Percentiles rank a stretch among this genome's conserved stretches.
Evolutionary conservation across 2,888 invertebrate genomes (phyloP).

Genomic region (Drosophila merina): DNA sequence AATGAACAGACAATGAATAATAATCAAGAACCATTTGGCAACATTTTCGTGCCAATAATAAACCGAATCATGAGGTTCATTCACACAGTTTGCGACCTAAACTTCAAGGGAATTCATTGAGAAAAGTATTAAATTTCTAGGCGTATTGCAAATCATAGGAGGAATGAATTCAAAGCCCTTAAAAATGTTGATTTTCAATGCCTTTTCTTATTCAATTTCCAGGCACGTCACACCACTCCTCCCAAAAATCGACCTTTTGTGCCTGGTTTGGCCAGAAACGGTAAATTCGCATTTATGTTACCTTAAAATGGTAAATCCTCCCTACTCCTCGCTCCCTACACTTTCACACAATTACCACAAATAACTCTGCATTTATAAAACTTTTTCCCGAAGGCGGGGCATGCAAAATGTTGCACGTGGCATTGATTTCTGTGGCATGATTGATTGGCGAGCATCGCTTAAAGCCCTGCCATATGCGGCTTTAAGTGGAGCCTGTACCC

Average conservation of each 20-base stretch:
- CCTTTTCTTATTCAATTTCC: slow-evolving; percentile 58
- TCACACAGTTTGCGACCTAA: not conserved
- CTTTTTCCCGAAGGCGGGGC: slow-evolving; percentile 5
- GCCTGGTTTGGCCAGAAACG: slow-evolving; percentile 9
- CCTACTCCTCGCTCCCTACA: not conserved
- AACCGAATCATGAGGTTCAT: slow-evolving; percentile 35
- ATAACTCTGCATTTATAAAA: slow-evolving; percentile 28
- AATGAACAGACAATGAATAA: slow-evolving; percentile 69
- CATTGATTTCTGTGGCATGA: slow-evolving; percentile 34
- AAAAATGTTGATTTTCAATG: slow-evolving; percentile 44
- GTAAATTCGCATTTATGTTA: slow-evolving; percentile 46
- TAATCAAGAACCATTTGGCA: slow-evolving; percentile 72
- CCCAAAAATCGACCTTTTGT: slow-evolving; percentile 11
- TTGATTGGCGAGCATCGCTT: slow-evolving; percentile 20
- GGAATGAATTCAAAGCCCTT: not conserved
- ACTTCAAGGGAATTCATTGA: not conserved
- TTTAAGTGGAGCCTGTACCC: slow-evolving; percentile 6
- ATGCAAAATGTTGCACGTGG: slow-evolving; percentile 40
- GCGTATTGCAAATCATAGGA: not conserved
- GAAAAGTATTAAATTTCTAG: not conserved
- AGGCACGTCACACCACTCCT: slow-evolving; percentile 60
- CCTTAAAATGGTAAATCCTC: slow-evolving; percentile 32
- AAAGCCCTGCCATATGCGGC: slow-evolving; percentile 7
- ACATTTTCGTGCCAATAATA: slow-evolving; percentile 71
- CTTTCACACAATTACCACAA: slow-evolving; percentile 32